Evolutionary conservation across 2,888 invertebrate species (phyloP).

Genomic region (Caenorhabditis auriculariae): DNA sequence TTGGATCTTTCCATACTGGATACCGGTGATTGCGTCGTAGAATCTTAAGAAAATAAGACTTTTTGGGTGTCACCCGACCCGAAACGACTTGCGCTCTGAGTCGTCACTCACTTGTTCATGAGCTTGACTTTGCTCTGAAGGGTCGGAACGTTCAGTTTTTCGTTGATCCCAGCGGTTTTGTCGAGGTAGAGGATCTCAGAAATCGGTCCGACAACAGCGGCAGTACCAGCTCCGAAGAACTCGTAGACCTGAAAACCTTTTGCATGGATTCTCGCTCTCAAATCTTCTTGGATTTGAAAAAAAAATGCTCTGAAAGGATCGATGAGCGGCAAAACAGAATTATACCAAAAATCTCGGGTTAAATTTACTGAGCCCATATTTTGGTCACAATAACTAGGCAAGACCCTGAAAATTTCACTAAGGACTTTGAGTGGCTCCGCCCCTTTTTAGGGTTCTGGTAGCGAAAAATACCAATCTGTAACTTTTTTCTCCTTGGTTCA

Average conservation of each 20-base stretch:
- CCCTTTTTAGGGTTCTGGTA: too few species aligned
- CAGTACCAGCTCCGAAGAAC: slow-evolving; percentile 94
- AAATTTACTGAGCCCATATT: not conserved
- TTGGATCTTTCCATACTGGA: slow-evolving; percentile 68
- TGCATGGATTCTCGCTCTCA: not conserved
- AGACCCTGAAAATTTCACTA: too few species aligned
- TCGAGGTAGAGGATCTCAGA: slow-evolving; percentile 78
- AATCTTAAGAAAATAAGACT: slow-evolving; percentile 66
- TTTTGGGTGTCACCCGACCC: too few species aligned
- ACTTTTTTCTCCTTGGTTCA: too few species aligned
- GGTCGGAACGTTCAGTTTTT: slow-evolving; percentile 66
- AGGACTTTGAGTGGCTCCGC: too few species aligned
- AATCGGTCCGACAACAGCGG: slow-evolving; percentile 89
- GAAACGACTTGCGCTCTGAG: not conserved
- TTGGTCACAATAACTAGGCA: not conserved
- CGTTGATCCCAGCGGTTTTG: slow-evolving; percentile 64
- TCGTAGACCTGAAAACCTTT: slow-evolving; percentile 77
- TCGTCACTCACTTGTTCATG: slow-evolving; percentile 69
- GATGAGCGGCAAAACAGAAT: too few species aligned
- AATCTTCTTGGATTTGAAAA: too few species aligned
- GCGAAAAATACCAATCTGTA: too few species aligned
- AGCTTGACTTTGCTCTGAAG: slow-evolving; percentile 75
- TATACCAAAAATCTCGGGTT: too few species aligned
- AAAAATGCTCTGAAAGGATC: too few species aligned
- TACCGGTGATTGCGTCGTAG: slow-evolving; percentile 78